Conservation (phyloP, 2,888 invertebrate species). For the Sceliomorpha sp. region DNA sequence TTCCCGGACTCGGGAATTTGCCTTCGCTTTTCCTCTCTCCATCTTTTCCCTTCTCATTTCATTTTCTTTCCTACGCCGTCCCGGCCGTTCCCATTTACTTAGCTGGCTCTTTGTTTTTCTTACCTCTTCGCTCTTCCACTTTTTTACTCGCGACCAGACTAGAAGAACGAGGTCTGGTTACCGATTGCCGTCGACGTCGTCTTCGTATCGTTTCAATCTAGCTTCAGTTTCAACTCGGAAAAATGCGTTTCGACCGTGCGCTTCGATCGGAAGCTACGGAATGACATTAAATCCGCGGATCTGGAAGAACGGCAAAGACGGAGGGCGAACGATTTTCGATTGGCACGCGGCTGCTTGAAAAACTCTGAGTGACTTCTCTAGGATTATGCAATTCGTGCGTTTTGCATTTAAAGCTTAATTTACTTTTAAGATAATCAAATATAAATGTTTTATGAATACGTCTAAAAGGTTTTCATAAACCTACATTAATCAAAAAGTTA, state of each 20-base stretch:
- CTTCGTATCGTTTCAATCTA: slow-evolving; percentile 53
- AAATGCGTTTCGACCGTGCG: slow-evolving; percentile 60
- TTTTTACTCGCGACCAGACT: slow-evolving; percentile 49
- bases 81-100: slow-evolving; percentile 21
- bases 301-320: slow-evolving; percentile 19
- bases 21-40: slow-evolving; percentile 25
- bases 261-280: slow-evolving; percentile 43
- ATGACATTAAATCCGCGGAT: slow-evolving; percentile 48
- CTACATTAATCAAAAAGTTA: too few relatives aligned
- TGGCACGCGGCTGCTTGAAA: slow-evolving; percentile 24
- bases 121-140: slow-evolving; percentile 44
- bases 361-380: slow-evolving; percentile 69
- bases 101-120: slow-evolving; percentile 34
- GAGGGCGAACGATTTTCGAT: slow-evolving; percentile 5
- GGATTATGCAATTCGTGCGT: too few relatives aligned
- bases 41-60: slow-evolving; percentile 26
- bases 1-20: slow-evolving; percentile 55
- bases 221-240: slow-evolving; percentile 60
- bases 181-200: slow-evolving; percentile 52
- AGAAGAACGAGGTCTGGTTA: slow-evolving; percentile 53
- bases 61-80: slow-evolving; percentile 36
- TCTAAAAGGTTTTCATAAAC: too few relatives aligned
- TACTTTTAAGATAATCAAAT: too few relatives aligned
- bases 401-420: too few relatives aligned
- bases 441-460: too few relatives aligned